These are phyloP conservation scores for Cotesia typhae DNA, from an alignment of 1,140 invertebrate species.

Conservation along the genomic window DNA sequence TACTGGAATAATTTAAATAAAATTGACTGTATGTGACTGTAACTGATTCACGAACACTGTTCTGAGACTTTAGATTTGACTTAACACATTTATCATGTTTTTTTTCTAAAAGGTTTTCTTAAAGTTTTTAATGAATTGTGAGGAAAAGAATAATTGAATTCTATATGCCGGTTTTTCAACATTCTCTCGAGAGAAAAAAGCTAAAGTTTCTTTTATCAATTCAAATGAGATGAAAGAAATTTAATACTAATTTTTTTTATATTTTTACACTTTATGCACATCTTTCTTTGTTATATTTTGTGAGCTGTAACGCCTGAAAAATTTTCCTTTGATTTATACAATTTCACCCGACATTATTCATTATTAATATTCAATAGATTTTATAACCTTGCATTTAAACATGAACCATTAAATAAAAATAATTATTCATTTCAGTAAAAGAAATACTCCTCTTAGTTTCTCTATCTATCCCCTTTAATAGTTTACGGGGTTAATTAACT, in stretches of 20 bases:
- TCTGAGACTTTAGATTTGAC: too few species aligned
- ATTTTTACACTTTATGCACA: conserved; percentile 16
- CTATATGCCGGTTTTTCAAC: neutral
- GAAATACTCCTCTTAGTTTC: too few species aligned
- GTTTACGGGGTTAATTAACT: too few species aligned
- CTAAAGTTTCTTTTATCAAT: conserved; percentile 1
- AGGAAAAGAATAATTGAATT: conserved; percentile 3
- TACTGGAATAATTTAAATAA: too few species aligned
- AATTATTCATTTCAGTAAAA: too few species aligned
- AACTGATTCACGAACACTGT: too few species aligned
- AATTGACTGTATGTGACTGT: too few species aligned
- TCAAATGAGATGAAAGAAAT: conserved; percentile 17
- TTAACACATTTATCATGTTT: conserved; percentile 4
- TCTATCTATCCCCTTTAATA: too few species aligned
- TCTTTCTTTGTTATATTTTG: neutral
- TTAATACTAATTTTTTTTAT: neutral
- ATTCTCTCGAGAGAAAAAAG: neutral
- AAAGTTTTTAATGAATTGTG: conserved; percentile 8
- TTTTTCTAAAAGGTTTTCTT: too few species aligned
- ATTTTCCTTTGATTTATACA: conserved; percentile 10
- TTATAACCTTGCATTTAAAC: too few species aligned
- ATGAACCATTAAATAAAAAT: too few species aligned
- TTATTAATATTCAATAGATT: neutral
- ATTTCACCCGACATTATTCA: neutral
- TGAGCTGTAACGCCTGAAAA: neutral